A percentile compares a stretch with the other conserved stretches of the same genome.
Evolutionary conservation across 1,140 invertebrate species (phyloP).

Genomic region (Anastrepha ludens): DNA sequence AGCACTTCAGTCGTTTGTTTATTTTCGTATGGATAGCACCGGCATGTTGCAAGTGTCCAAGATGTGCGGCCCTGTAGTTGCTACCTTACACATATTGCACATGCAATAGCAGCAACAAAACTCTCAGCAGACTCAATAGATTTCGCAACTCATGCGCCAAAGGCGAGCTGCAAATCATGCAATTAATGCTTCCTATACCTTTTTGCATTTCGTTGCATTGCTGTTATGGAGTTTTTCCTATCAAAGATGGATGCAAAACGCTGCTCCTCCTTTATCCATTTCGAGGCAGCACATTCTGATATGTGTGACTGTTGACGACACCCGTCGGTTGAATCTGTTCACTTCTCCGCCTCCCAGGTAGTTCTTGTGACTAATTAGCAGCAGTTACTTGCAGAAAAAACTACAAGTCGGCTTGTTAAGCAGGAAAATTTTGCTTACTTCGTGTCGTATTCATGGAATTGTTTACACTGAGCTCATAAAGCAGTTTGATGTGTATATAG

Average conservation of each 20-base stretch:
- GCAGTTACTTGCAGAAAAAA: neutral
- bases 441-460: no score
- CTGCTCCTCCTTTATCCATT: neutral
- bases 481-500: no score
- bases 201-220: neutral
- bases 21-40: neutral
- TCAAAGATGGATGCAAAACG: neutral
- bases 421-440: no score
- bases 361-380: neutral
- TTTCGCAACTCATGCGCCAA: neutral
- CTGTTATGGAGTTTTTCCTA: neutral
- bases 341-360: neutral
- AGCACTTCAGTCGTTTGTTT: slow-evolving; percentile 3
- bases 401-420: no score
- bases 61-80: neutral
- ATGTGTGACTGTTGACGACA: neutral
- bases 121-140: neutral
- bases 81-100: neutral
- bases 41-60: neutral
- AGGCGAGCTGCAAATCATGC: slow-evolving; percentile 12
- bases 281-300: neutral
- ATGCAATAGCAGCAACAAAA: neutral
- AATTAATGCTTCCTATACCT: neutral
- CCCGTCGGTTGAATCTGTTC: neutral
- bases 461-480: no score